Evolutionary conservation across 2,888 invertebrate genomes (phyloP).

Genomic region (Ennomos fuscantarius): DNA sequence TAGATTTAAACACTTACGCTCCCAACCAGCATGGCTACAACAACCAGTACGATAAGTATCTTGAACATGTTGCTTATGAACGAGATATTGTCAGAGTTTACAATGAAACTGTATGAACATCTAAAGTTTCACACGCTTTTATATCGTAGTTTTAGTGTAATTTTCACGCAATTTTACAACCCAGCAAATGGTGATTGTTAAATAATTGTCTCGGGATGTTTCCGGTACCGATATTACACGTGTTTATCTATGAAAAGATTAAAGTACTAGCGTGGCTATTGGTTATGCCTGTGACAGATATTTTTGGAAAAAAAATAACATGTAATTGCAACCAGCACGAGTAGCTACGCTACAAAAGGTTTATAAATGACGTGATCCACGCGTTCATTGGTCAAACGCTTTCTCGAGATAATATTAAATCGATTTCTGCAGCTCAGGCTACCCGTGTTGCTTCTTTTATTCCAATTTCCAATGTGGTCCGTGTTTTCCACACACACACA

Average conservation of each 20-base stretch:
- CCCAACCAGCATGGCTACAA: conserved; percentile 48
- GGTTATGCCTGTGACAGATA: no score
- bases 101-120: conserved; percentile 1
- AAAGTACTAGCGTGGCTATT: neutral
- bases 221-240: conserved; percentile 9
- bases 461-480: no score
- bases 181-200: conserved; percentile 42
- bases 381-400: no score
- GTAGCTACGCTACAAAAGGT: no score
- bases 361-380: no score
- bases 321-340: no score
- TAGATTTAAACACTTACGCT: conserved; percentile 39
- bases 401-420: no score
- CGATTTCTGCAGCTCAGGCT: no score
- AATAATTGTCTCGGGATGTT: conserved; percentile 41
- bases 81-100: neutral
- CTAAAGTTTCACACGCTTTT: conserved; percentile 23
- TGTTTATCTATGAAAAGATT: neutral
- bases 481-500: no score
- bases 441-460: no score
- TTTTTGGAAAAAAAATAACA: no score
- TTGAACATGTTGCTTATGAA: conserved; percentile 42
- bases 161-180: conserved; percentile 24
- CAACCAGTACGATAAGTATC: conserved; percentile 37
- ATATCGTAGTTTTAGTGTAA: conserved; percentile 21